phyloP scores from a whole-genome alignment of 2,113 vertebrate species.

The Opisthocomus hoazin region DNA sequence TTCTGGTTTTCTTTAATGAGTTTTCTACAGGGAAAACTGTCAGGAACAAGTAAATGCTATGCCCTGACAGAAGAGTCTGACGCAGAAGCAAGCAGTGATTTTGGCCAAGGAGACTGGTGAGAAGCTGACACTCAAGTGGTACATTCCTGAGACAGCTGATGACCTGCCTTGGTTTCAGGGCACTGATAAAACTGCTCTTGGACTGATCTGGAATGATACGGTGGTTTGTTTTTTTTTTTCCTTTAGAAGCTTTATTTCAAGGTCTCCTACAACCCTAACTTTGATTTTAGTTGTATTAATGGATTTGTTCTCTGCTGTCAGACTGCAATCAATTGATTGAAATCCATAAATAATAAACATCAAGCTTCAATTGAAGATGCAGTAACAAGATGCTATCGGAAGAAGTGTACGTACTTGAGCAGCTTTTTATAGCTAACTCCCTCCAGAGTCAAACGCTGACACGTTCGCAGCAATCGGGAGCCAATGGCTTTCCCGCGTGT shows the following conservation, averaged over 20 bases:
- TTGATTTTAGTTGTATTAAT: slow-evolving; percentile 2
- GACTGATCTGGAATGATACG: not conserved
- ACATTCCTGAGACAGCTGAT: not conserved
- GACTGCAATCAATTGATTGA: slow-evolving; percentile 23
- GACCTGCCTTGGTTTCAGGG: not conserved
- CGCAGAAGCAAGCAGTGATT: not conserved
- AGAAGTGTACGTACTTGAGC: not conserved
- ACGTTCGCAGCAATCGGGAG: not conserved
- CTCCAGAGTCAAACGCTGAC: not conserved
- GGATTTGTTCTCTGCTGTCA: slow-evolving; percentile 1
- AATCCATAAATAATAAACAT: slow-evolving; percentile 9
- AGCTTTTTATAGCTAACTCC: not conserved
- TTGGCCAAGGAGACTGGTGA: not conserved
- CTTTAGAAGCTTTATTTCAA: not conserved
- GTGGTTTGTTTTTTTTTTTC: not conserved
- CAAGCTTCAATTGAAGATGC: not conserved
- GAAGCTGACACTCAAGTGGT: not conserved
- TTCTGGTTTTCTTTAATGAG: not conserved
- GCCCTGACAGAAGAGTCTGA: not conserved
- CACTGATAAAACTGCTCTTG: not conserved
- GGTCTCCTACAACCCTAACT: not conserved
- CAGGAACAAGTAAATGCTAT: not conserved
- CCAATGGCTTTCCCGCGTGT: not conserved
- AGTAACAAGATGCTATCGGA: not conserved
- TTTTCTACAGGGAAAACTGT: not conserved